Conservation (phyloP, 1,140 invertebrate species). For the Hylyphantes graminicola region DNA sequence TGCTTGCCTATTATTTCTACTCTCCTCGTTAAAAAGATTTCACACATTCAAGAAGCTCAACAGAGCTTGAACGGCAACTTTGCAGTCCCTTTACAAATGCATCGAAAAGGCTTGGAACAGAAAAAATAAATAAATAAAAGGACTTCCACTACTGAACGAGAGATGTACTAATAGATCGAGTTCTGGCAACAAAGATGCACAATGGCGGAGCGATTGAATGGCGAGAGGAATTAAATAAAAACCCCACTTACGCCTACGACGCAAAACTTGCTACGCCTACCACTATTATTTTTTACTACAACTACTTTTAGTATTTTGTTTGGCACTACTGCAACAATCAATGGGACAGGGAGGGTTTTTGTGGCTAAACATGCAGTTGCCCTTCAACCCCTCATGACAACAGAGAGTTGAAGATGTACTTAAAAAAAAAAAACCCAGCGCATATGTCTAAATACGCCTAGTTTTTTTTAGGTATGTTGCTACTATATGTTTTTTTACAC, state of each 20-base stretch:
- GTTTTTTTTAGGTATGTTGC: too few relatives aligned
- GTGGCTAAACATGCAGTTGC: too few relatives aligned
- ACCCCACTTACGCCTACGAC: conserved; percentile 26
- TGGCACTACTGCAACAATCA: too few relatives aligned
- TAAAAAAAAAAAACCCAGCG: too few relatives aligned
- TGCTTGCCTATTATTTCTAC: conserved; percentile 14
- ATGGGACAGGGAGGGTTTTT: too few relatives aligned
- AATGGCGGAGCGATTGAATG: conserved; percentile 29
- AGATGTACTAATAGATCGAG: conserved; percentile 24
- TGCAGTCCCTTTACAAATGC: conserved; percentile 25
- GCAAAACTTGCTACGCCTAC: conserved; percentile 31
- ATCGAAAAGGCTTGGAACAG: conserved; percentile 26
- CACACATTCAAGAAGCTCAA: conserved; percentile 45
- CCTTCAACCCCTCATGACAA: too few relatives aligned
- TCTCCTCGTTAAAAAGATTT: conserved; percentile 48
- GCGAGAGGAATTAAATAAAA: conserved; percentile 44
- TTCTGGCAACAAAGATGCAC: conserved; percentile 47
- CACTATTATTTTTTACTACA: neutral
- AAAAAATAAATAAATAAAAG: neutral
- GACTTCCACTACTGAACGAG: conserved; percentile 35
- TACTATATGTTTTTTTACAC: too few relatives aligned
- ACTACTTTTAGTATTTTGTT: too few relatives aligned
- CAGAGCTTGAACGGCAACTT: conserved; percentile 39
- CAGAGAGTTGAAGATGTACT: too few relatives aligned
- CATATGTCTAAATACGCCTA: too few relatives aligned